phyloP scores from a whole-genome alignment of 2,113 vertebrate genomes.

The Sorex fumeus region DNA sequence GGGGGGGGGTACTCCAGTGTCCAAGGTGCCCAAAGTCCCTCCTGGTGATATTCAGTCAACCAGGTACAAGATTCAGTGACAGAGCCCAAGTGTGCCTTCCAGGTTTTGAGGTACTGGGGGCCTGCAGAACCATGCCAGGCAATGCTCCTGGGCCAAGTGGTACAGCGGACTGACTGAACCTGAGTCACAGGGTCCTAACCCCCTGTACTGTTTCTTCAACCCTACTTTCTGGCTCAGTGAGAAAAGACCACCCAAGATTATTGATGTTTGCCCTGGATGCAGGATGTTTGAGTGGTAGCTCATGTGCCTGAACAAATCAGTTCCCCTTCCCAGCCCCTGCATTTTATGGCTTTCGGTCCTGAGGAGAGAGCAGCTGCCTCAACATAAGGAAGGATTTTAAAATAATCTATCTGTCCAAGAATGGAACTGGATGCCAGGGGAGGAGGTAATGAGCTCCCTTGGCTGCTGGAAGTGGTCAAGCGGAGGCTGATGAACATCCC shows the following conservation, averaged over 20 bases:
- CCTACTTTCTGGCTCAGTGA: conserved; percentile 51
- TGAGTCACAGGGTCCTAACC: too few species aligned
- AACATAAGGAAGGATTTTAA: conserved; percentile 73
- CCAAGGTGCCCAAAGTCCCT: too few species aligned
- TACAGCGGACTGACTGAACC: too few species aligned
- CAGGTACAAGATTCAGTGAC: too few species aligned
- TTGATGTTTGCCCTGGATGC: conserved; percentile 28
- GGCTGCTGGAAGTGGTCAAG: conserved; percentile 77
- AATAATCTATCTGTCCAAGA: conserved; percentile 75
- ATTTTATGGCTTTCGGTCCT: conserved; percentile 63
- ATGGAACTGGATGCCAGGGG: conserved; percentile 64
- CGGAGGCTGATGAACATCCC: conserved; percentile 66
- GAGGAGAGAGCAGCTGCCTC: conserved; percentile 71
- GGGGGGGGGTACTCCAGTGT: too few species aligned
- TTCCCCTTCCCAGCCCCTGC: conserved; percentile 50
- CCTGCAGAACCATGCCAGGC: too few species aligned
- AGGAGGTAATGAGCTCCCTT: conserved; percentile 68
- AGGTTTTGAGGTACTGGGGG: too few species aligned
- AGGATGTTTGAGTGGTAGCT: conserved; percentile 33
- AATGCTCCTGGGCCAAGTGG: too few species aligned
- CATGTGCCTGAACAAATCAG: conserved; percentile 34
- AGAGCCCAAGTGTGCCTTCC: too few species aligned
- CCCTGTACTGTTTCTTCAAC: background rate
- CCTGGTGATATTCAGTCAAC: too few species aligned
- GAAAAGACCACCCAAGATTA: conserved; percentile 41